phyloP scores from a whole-genome alignment of 2,113 vertebrate genomes.

The Platysteira castanea region DNA sequence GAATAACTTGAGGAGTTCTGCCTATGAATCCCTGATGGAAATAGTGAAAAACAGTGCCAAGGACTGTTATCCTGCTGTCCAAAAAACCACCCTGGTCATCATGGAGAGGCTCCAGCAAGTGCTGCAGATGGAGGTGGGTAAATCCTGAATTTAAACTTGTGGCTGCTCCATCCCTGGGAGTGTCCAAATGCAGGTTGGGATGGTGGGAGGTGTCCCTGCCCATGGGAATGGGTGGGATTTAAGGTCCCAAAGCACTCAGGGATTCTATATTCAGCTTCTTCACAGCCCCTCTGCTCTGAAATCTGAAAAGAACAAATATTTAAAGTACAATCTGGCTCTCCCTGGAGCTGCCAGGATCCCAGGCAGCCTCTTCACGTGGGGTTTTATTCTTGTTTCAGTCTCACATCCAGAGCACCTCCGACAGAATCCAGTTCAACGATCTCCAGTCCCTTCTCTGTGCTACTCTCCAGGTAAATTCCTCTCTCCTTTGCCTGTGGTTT shows the following conservation, averaged over 20 bases:
- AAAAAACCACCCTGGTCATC: slow-evolving; percentile 97
- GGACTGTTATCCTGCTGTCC: slow-evolving; percentile 97
- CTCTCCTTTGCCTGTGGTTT: neutral
- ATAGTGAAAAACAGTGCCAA: slow-evolving; percentile 99
- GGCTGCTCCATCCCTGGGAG: neutral
- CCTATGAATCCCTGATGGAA: slow-evolving; percentile 97
- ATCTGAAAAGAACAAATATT: neutral
- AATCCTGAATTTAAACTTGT: neutral
- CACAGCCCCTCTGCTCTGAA: neutral
- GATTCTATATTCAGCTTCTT: neutral
- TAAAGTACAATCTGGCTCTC: neutral
- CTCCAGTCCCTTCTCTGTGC: slow-evolving; percentile 96
- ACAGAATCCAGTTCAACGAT: slow-evolving; percentile 98
- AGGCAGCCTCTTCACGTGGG: neutral
- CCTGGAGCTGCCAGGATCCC: neutral
- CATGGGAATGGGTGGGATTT: neutral
- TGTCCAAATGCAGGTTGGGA: neutral
- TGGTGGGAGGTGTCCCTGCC: neutral
- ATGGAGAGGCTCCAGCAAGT: slow-evolving; percentile 98
- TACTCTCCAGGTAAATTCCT: slow-evolving; percentile 87
- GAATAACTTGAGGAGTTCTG: slow-evolving; percentile 96
- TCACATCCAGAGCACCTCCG: slow-evolving; percentile 97
- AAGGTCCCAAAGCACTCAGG: neutral
- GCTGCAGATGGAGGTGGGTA: slow-evolving; percentile 95
- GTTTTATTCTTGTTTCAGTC: slow-evolving; percentile 75